These are phyloP conservation scores for Spodoptera frugiperda DNA, from an alignment of 1,140 invertebrate species.

Conservation along the genomic window DNA sequence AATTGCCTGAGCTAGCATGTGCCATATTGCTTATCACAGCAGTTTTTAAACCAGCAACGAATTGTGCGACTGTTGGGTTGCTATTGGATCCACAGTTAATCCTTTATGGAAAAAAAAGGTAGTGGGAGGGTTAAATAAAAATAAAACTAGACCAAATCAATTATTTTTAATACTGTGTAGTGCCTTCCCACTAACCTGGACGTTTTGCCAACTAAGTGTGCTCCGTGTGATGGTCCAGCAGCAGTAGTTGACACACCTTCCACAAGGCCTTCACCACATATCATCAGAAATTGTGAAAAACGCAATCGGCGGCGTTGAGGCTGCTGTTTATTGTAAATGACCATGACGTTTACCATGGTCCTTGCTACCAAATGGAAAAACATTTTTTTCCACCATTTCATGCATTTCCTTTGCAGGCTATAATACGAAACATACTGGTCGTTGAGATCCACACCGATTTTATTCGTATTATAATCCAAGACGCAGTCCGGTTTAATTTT, in stretches of 20 bases:
- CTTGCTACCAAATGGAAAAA: conserved; percentile 38
- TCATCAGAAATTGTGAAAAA: background rate
- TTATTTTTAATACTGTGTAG: too few species aligned
- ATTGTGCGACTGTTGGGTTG: background rate
- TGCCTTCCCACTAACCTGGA: conserved; percentile 43
- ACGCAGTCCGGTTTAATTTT: conserved; percentile 48
- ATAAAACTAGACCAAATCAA: too few species aligned
- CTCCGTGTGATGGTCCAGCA: conserved; percentile 3
- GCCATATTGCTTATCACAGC: background rate
- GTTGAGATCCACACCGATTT: conserved; percentile 52
- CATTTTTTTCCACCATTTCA: conserved; percentile 50
- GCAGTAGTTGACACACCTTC: background rate
- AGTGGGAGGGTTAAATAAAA: too few species aligned
- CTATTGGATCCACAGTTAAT: background rate
- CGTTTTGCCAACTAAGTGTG: background rate
- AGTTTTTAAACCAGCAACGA: background rate
- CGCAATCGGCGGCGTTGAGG: background rate
- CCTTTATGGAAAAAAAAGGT: too few species aligned
- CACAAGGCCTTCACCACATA: background rate
- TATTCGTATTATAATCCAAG: conserved; percentile 50
- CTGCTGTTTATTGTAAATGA: conserved; percentile 1
- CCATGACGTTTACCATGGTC: background rate
- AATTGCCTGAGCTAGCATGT: background rate
- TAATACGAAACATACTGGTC: conserved; percentile 25
- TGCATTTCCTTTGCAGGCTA: conserved; percentile 31